These are phyloP conservation scores for Zootermopsis nevadensis DNA, from an alignment of 2,888 invertebrate species.

Conservation along the genomic window DNA sequence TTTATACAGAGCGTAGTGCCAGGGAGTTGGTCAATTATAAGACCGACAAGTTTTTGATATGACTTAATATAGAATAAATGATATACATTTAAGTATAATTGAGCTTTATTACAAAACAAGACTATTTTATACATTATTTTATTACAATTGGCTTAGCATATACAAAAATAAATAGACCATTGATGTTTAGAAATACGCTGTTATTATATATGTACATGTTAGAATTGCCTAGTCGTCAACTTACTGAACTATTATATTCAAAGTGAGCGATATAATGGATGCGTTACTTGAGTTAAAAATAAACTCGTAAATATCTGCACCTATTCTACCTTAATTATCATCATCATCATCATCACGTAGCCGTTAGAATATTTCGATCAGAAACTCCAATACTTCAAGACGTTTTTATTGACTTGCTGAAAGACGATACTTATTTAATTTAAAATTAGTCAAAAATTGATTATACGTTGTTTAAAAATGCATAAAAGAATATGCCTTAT, in stretches of 20 bases:
- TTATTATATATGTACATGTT: constrained; percentile 1
- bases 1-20: too few species aligned
- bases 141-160: not conserved
- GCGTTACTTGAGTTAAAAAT: not conserved
- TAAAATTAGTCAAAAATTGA: not conserved
- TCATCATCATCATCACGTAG: not conserved
- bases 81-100: constrained; percentile 16
- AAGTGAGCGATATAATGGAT: not conserved
- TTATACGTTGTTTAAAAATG: not conserved
- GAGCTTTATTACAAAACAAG: constrained; percentile 38
- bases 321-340: not conserved
- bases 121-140: constrained; percentile 8
- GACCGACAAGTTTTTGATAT: too few species aligned
- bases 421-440: not conserved
- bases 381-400: not conserved
- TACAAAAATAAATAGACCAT: constrained; percentile 14
- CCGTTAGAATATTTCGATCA: not conserved
- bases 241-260: not conserved
- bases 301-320: not conserved
- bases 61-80: too few species aligned
- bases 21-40: too few species aligned
- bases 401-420: not conserved
- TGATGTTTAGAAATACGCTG: not conserved
- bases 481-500: not conserved
- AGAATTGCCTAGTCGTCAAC: constrained; percentile 10